Base-by-base conservation (phyloP, 2,888 invertebrate species). In the Autographa gamma region DNA sequence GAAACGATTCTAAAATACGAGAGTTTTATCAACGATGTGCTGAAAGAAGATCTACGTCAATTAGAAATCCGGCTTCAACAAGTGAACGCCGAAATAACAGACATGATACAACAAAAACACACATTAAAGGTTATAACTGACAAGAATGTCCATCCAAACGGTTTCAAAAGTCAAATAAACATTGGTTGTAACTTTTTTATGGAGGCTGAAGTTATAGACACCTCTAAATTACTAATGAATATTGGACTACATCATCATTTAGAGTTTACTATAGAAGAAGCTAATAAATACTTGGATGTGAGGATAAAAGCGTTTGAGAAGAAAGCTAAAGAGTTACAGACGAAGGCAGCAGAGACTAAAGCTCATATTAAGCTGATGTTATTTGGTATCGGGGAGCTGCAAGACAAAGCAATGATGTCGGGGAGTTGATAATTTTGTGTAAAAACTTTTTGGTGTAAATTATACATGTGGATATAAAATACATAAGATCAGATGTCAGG, bases 181-280 rank as follows among this genome's bases (percentile, higher is more conserved):
- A 92, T 98, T 41, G 98, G 98, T n/a, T 97, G 97, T 82, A 98
- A 97, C 89, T 97, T 98, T 81, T 98, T 98, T 85, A 97, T 98
- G 89, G 97, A 98, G 89, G 98, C 98, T 0, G 93, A 97, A 67
- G 97, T 98, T 65, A 92, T 96, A 64, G 97, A 98, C 87, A 94
- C 97, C 0, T 96, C 97, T 0, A 96, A 92, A 56, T 96, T 98
- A 64, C 93, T 97, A 32, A 96, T 98, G 32, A 96, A 97, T 87
- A 93, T 98, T 73, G 98, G 98, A 0, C 96, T 97, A 81, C 97
- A 97, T 66, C 96, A 97, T 85, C 98, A 96, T 89, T 91, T 98
- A 43, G 98, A 98, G 86, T 97, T 98, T 81, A 96, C 96, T 9
- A 85, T 97, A 34, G 94, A 96, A 19, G 98, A 98, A 92, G 98